Evolutionary conservation across 2,113 vertebrate species (phyloP).

Genomic region (Manacus vitellinus): DNA sequence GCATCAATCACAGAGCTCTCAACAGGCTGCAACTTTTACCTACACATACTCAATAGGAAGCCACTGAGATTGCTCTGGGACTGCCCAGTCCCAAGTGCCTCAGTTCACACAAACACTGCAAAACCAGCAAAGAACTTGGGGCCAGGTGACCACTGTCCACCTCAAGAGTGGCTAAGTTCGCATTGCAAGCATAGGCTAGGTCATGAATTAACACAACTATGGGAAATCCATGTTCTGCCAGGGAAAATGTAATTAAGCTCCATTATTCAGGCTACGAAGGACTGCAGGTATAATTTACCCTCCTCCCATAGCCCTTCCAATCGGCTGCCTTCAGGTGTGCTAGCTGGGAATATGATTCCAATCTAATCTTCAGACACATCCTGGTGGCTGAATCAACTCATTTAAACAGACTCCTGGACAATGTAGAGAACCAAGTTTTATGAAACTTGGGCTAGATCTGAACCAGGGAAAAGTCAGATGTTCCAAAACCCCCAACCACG

Average conservation of each 20-base stretch:
- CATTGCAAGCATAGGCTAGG: not conserved
- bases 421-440: not conserved
- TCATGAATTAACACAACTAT: not conserved
- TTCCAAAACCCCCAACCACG: not conserved
- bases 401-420: not conserved
- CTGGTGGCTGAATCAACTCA: not conserved
- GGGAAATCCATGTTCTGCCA: not conserved
- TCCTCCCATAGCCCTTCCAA: not conserved
- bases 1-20: not conserved
- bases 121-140: not conserved
- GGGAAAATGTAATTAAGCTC: slow-evolving; percentile 26
- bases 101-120: not conserved
- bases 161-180: not conserved
- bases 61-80: not conserved
- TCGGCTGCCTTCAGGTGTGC: not conserved
- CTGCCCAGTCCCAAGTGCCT: not conserved
- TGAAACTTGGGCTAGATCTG: not conserved
- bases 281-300: slow-evolving; percentile 8
- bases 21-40: not conserved
- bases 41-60: not conserved
- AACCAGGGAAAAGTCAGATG: not conserved
- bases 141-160: not conserved
- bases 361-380: not conserved
- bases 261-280: not conserved
- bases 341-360: not conserved